These are phyloP conservation scores for Andrena cerasifolii DNA, from an alignment of 1,140 invertebrate species.

Conservation along the genomic window DNA sequence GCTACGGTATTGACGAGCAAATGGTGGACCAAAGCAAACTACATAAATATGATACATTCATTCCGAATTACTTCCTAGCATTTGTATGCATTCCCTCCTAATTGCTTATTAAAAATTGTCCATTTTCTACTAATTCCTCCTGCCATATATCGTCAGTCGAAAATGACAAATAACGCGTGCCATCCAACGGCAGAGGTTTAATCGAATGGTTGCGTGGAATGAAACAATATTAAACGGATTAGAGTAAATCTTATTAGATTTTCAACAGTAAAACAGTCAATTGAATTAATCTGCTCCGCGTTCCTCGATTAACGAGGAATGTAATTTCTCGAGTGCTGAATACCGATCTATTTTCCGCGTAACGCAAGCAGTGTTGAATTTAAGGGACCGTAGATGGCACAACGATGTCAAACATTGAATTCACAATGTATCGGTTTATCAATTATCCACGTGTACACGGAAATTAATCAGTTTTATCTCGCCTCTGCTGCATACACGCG, in stretches of 20 bases:
- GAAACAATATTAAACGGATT: constrained; percentile 49
- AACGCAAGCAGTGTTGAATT: constrained; percentile 11
- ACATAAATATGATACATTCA: no score
- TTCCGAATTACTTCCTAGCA: no score
- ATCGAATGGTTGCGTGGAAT: constrained; percentile 35
- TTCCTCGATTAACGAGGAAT: constrained; percentile 35
- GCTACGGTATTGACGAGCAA: no score
- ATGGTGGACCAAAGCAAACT: no score
- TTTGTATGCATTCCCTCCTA: no score
- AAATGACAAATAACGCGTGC: background rate
- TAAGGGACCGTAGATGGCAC: background rate
- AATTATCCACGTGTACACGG: constrained; percentile 17
- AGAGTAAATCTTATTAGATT: constrained; percentile 46
- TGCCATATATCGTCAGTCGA: background rate
- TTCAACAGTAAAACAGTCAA: constrained; percentile 29
- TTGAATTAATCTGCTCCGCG: constrained; percentile 44
- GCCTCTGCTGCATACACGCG: background rate
- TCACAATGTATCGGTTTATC: constrained; percentile 37
- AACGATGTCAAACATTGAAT: constrained; percentile 26
- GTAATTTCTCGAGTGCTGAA: constrained; percentile 34
- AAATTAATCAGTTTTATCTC: constrained; percentile 37
- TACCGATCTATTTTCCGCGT: constrained; percentile 6
- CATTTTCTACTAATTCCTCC: no score
- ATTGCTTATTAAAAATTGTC: no score
- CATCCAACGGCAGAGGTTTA: constrained; percentile 18